Conservation (phyloP, 2,113 vertebrate genomes). For the Sorex fumeus region DNA sequence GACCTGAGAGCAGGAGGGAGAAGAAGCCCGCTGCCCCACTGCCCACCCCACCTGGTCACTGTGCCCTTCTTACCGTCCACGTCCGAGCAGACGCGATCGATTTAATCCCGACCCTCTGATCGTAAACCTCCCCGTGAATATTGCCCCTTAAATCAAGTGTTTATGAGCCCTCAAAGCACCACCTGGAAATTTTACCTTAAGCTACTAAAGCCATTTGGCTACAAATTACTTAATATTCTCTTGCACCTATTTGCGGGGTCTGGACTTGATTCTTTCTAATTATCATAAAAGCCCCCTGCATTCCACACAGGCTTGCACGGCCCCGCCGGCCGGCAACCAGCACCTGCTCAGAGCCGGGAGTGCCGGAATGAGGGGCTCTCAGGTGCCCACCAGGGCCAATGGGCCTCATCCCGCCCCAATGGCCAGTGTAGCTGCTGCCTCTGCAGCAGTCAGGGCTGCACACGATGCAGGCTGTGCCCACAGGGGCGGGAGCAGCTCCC, state of each 20-base stretch:
- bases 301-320: background rate
- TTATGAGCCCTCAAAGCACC: slow-evolving; percentile 75
- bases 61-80: background rate
- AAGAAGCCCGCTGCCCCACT: too few species aligned
- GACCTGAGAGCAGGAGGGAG: too few species aligned
- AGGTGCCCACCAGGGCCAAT: too few species aligned
- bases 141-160: slow-evolving; percentile 78
- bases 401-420: too few species aligned
- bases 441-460: too few species aligned
- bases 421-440: too few species aligned
- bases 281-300: slow-evolving; percentile 56
- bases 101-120: slow-evolving; percentile 69
- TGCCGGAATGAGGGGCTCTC: too few species aligned
- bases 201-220: slow-evolving; percentile 72
- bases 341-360: too few species aligned
- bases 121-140: slow-evolving; percentile 76
- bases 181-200: slow-evolving; percentile 80
- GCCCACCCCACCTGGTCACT: too few species aligned
- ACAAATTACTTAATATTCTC: slow-evolving; percentile 78
- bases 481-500: too few species aligned
- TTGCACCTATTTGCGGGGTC: slow-evolving; percentile 33
- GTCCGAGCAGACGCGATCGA: slow-evolving; percentile 60
- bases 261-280: slow-evolving; percentile 78
- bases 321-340: too few species aligned
- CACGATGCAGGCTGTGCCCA: too few species aligned